Base-by-base conservation (phyloP, 2,888 invertebrate genomes). In the Caenorhabditis panamensis region DNA sequence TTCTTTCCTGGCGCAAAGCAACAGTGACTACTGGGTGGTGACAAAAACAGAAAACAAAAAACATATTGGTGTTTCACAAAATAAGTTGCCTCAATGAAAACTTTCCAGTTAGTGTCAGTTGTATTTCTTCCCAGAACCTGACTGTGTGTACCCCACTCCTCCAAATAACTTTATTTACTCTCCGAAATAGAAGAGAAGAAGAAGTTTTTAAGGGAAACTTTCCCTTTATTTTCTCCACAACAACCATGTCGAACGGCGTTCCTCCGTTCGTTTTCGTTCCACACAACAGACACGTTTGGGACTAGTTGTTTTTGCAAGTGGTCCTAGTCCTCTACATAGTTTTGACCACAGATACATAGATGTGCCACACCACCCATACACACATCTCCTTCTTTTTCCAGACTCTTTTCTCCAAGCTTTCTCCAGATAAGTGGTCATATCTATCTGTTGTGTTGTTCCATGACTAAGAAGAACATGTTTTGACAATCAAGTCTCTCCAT, bases 381-480 rank as follows among this genome's bases (percentile, higher is more conserved):
- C 61, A 26, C 36, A n/a, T 26, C 36, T 22, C 1, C 22, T 31
- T 9, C n/a, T 37, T 31, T 16, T 61, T 26, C 53, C n/a, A 26
- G 24, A 26, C 24, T 1, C 11, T 26, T 8, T n/a, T 56, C 2
- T 31, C 26, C 53, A 3, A 11, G 6, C 24, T 24, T 26, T 69
- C 31, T 69, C 44, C 71, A 72, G 63, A 72, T 72, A 72, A 72
- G 63, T 73, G 62, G 62, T 54, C 62, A 62, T 71, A 62, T 69
- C 53, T 44, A 13, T 44, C 36, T 63, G 28, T 49, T 41, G 62
- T 72, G 56, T 58, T 72, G 56, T 72, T 72, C 47, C 72, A 72
- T 72, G 72, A 72, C 72, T 72, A 63, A 63, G 71, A 49, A 61
- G 66, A 75, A 75, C 75, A 61, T 75, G 75, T 75, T 75, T 75